Base-by-base conservation (phyloP, 1,140 invertebrate genomes). In the Pteromalus puparum region DNA sequence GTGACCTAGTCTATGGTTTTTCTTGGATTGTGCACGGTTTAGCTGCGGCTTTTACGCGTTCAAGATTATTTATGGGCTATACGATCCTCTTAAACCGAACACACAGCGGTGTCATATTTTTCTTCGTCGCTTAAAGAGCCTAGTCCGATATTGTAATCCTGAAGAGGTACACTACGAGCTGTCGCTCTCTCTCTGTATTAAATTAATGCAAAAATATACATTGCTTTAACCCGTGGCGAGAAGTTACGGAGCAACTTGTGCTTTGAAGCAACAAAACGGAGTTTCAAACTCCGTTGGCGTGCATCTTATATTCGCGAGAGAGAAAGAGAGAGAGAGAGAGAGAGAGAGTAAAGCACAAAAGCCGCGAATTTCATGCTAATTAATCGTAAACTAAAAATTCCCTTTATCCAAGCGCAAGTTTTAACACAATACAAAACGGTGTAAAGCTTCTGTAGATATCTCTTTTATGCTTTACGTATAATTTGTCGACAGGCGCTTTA, bases 321-420 rank as follows among this genome's bases (percentile, higher is more conserved):
- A 2, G 34, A 34, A 5, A 34, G 34, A 2, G 34, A 38, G n/a
- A 34, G 21, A 28, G 34, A 0, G 38, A 38, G 38, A 42, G 38
- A 1, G 38, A 42, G 38, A 12, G 38, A 9, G 38, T 10, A 42
- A 10, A 21, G 18, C 21, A 61, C 53, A 21, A n/a, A n/a, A 61
- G 21, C 53, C 53, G 18, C 7, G 46, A 70, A 81, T 67, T 24
- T 81, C 78, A 46, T 70, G 65, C 24, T 80, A 70, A 70, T 81
- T 81, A 70, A 46, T 81, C 70, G 46, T 13, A 46, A 81, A 67
- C 61, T 80, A 46, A 26, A 81, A 70, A 46, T 81, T 42, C 21
- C 38, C 38, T 48, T 72, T 30, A 42, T 9, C 38, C 53, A 4
- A n/a, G 18, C 53, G 53, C n/a, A n/a, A 53, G 18, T 18, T 53